phyloP scores from a whole-genome alignment of 2,888 invertebrate genomes.

The Oasisia sp. region DNA sequence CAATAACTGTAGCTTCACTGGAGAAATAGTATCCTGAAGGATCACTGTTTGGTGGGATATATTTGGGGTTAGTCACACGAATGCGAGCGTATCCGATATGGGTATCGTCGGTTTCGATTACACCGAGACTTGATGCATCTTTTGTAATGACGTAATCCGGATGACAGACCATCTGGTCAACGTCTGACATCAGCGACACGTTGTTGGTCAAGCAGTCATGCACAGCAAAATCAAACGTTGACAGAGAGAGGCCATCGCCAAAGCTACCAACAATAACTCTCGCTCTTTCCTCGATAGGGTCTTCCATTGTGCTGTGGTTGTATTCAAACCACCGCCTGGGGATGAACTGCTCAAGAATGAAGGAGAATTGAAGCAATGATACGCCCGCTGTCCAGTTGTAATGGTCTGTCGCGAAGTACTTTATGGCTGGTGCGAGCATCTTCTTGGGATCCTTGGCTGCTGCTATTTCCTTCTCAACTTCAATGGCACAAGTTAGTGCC shows the following conservation, averaged over 20 bases:
- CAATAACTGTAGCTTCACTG: background rate
- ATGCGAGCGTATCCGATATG: constrained; percentile 17
- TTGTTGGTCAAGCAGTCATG: background rate
- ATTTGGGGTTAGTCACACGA: background rate
- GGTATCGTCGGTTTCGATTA: background rate
- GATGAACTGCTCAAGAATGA: constrained; percentile 25
- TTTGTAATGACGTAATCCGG: background rate
- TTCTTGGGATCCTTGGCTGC: background rate
- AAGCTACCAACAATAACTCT: constrained; percentile 19
- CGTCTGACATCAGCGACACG: background rate
- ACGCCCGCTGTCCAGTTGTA: background rate
- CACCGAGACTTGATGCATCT: background rate
- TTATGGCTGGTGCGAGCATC: background rate
- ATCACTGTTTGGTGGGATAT: background rate
- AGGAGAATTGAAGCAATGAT: constrained; percentile 20
- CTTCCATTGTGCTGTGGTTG: background rate
- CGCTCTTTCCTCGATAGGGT: background rate
- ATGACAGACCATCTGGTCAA: background rate
- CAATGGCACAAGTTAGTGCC: background rate
- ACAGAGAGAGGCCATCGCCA: background rate
- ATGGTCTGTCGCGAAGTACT: background rate
- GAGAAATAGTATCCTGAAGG: background rate
- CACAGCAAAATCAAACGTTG: background rate
- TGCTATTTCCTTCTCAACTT: background rate
- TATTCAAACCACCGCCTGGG: background rate